phyloP scores from a whole-genome alignment of 2,113 vertebrate genomes.

The Calcarius ornatus region DNA sequence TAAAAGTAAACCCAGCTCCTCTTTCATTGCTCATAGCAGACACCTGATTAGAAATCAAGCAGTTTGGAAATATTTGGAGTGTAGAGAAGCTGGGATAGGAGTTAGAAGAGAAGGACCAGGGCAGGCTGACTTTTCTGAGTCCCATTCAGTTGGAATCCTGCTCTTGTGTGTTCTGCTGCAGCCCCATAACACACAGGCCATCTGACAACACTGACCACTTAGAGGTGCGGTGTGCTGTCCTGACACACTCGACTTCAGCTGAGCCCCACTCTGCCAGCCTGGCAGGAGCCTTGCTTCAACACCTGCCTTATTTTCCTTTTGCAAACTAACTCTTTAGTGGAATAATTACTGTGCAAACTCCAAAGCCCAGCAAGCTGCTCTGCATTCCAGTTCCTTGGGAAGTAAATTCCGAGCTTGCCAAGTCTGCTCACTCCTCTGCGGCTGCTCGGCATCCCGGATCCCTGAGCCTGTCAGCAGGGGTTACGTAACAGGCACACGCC shows the following conservation, averaged over 20 bases:
- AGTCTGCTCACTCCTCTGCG: background rate
- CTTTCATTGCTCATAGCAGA: background rate
- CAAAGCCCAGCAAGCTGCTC: background rate
- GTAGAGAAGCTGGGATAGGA: background rate
- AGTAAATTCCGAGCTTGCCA: background rate
- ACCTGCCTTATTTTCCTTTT: slow-evolving; percentile 28
- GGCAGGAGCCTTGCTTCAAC: background rate
- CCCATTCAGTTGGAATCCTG: background rate
- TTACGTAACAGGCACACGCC: background rate
- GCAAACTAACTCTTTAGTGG: background rate
- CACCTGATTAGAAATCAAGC: background rate
- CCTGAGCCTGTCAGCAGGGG: background rate
- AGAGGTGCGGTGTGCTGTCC: background rate
- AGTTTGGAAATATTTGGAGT: background rate
- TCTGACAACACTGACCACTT: background rate
- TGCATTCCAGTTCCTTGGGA: background rate
- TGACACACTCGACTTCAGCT: background rate
- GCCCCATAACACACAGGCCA: background rate
- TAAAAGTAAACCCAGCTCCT: background rate
- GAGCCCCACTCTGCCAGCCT: background rate
- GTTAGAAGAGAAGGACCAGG: background rate
- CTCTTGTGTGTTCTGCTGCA: background rate
- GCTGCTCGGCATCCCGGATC: background rate
- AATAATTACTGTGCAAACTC: background rate
- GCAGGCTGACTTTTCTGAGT: background rate